Evolutionary conservation across 2,113 vertebrate species (phyloP), one percentile per base, ranked within the genome.

Genomic region (Microcebus murinus): DNA sequence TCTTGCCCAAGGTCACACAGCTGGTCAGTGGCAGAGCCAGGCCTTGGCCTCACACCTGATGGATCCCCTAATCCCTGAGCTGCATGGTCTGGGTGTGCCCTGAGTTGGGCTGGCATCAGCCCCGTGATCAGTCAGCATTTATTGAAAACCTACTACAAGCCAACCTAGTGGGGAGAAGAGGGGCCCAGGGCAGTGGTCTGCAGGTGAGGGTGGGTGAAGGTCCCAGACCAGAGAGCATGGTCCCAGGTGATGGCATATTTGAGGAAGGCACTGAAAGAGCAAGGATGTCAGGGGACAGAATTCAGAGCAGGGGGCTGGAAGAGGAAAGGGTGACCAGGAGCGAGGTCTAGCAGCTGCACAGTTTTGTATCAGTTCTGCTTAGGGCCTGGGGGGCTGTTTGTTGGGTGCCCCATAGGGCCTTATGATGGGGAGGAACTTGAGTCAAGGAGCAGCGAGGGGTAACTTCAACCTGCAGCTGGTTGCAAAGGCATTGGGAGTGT

Each of bases 1-100:
- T 3, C 20, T 86, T 59, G 21, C 48, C 34, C 55, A 94, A 80
- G 71, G 50, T 95, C 96, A 89, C 76, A 48, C 14, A 82, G 61
- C 76, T 90, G 31, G 39, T 77, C 39, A 55, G 31, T 15, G 10
- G 27, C 25, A 76, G 63, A 87, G 65, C 10, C 42, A 36, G 9
- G 39, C 48, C 42, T 42, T 25, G 63, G 76, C 63, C 31, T 9
- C 52, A 74, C 45, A 34, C 31, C 50, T 25, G 59, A 45, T 1
- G 4, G 15, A 67, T 3, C 31, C 6, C 21, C 87, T 23, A 13
- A 52, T 8, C 20, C 34, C 50, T 57, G 31, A 34, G 18, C 4
- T 36, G 8, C 8, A 0, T 6, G 5, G 3, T 65, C 55, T 42
- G 50, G 27, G 36, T 4, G 0, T 17, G 10, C 63, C 7, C 23